Evolutionary conservation across 2,113 vertebrate species (phyloP).

Genomic region (Psammodynastes pulverulentus): DNA sequence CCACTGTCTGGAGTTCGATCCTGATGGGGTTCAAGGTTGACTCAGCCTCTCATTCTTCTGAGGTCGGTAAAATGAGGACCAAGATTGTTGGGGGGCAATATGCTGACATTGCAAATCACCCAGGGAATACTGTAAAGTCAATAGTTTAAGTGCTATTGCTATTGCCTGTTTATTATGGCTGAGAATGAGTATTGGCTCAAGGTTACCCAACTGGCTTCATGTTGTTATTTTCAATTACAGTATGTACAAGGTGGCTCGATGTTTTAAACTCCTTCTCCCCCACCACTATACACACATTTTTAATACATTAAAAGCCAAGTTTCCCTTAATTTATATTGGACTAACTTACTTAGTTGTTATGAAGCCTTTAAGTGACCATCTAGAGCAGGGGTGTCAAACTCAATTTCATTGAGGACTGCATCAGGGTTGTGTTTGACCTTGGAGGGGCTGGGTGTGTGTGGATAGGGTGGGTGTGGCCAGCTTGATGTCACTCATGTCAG

Average conservation of each 20-base stretch:
- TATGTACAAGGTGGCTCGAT: background rate
- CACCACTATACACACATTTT: background rate
- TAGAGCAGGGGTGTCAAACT: too few relatives aligned
- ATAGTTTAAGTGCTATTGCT: background rate
- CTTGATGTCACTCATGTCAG: too few relatives aligned
- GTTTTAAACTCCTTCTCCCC: background rate
- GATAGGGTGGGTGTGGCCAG: too few relatives aligned
- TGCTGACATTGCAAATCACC: background rate
- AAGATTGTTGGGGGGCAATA: background rate
- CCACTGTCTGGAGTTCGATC: background rate
- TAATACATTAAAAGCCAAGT: background rate
- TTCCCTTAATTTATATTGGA: background rate
- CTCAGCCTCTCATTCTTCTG: background rate
- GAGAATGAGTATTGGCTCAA: background rate
- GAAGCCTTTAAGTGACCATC: background rate
- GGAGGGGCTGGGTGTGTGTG: too few relatives aligned
- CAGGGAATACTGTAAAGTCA: too few relatives aligned
- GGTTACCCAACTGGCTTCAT: background rate
- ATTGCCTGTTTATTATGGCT: background rate
- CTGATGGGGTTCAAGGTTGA: background rate
- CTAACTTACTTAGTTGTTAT: background rate
- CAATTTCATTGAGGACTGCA: too few relatives aligned
- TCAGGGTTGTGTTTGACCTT: too few relatives aligned
- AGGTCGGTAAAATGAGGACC: background rate
- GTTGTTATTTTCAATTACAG: background rate